A percentile compares a stretch with the other conserved stretches of the same genome.
Evolutionary conservation across 2,797 vertebrate species (phyloP).

Genomic region (Chelon auratus): DNA sequence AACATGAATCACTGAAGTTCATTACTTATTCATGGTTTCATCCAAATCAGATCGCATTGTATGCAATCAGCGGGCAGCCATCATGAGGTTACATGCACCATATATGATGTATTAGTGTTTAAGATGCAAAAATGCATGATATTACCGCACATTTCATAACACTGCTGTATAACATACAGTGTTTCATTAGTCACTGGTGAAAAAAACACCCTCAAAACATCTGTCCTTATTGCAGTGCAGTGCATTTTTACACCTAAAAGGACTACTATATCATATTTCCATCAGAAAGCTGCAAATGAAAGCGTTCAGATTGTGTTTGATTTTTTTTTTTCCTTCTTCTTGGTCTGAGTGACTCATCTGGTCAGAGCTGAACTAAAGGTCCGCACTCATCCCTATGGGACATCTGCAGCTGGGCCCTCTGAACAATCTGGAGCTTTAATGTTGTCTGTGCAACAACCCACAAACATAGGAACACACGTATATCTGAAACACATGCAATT

Average conservation of each 20-base stretch:
- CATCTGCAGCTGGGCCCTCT: constrained; percentile 71
- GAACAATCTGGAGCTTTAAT: constrained; percentile 56
- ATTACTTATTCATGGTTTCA: constrained; percentile 73
- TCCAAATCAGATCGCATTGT: constrained; percentile 48
- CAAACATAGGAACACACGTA: constrained; percentile 24
- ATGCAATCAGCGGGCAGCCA: constrained; percentile 45
- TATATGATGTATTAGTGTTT: background rate
- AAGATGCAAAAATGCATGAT: constrained; percentile 1
- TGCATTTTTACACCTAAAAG: constrained; percentile 3
- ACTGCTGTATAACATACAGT: background rate
- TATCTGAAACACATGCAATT: background rate
- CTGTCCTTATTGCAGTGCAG: background rate
- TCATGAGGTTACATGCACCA: constrained; percentile 26
- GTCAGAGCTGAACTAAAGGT: constrained; percentile 66
- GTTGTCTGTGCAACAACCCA: constrained; percentile 41
- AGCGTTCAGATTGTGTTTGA: constrained; percentile 49
- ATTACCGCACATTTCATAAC: background rate
- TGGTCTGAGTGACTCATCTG: constrained; percentile 74
- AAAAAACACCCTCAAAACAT: constrained; percentile 13
- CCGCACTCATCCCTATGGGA: constrained; percentile 63
- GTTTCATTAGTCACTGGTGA: constrained; percentile 2
- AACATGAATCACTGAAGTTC: constrained; percentile 55
- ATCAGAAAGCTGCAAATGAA: constrained; percentile 36
- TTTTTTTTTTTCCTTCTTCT: constrained; percentile 37
- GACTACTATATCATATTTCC: constrained; percentile 7